A percentile compares a stretch with the other conserved stretches of the same genome.
Evolutionary conservation across 1,140 invertebrate genomes (phyloP).

Genomic region (Bicyclus anynana): DNA sequence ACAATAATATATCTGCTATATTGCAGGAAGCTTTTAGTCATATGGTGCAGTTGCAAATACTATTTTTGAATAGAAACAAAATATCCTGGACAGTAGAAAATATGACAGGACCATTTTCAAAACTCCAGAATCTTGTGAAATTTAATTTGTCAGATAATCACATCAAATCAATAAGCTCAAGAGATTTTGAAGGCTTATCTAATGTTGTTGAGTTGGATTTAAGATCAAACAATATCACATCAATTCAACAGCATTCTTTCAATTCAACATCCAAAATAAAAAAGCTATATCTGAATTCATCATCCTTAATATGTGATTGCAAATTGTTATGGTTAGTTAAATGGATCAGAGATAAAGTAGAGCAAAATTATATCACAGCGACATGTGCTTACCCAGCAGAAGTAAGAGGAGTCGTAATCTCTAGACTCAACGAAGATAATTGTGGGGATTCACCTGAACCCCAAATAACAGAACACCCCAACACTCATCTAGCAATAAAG

Average conservation of each 20-base stretch:
- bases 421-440: conserved; percentile 82
- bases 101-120: conserved; percentile 86
- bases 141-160: conserved; percentile 89
- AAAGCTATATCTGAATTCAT: conserved; percentile 82
- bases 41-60: conserved; percentile 82
- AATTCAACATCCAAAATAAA: conserved; percentile 80
- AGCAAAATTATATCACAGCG: conserved; percentile 76
- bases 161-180: conserved; percentile 91
- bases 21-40: conserved; percentile 89
- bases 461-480: conserved; percentile 88
- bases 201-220: conserved; percentile 86
- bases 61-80: conserved; percentile 90
- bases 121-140: conserved; percentile 83
- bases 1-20: conserved; percentile 89
- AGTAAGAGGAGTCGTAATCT: conserved; percentile 83
- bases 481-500: conserved; percentile 88
- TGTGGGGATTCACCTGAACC: conserved; percentile 94
- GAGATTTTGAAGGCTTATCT: conserved; percentile 88
- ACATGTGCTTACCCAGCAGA: conserved; percentile 88
- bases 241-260: conserved; percentile 90
- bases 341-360: conserved; percentile 80
- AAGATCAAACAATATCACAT: conserved; percentile 88
- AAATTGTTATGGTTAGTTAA: conserved; percentile 87
- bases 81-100: conserved; percentile 95
- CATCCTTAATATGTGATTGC: conserved; percentile 90